Conservation (phyloP, 2,113 vertebrate genomes). For the Clarias batrachus region DNA sequence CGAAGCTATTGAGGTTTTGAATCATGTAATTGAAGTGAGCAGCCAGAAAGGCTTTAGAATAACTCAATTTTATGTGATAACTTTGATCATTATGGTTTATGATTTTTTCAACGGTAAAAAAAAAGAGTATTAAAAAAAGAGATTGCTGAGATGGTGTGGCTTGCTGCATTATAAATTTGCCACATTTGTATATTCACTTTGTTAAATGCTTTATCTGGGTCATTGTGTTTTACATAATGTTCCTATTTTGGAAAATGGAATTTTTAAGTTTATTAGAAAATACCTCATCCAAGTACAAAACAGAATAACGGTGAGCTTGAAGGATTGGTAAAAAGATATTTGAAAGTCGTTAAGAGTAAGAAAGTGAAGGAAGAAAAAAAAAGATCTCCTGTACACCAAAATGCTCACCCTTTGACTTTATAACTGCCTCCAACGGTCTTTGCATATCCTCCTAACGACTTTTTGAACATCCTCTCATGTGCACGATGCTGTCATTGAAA, state of each 20-base stretch:
- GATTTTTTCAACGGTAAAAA: neutral
- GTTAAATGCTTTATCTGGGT: neutral
- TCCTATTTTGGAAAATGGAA: neutral
- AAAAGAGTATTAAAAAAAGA: neutral
- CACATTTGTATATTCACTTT: neutral
- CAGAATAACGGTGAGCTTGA: neutral
- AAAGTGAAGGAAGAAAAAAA: neutral
- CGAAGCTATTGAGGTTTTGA: neutral
- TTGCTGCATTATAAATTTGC: neutral
- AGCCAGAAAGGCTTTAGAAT: neutral
- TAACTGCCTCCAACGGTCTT: neutral
- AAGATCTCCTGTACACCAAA: neutral
- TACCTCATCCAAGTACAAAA: neutral
- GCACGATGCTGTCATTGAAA: neutral
- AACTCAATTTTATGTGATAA: neutral
- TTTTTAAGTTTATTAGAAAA: neutral
- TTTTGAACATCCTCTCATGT: neutral
- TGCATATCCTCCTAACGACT: neutral
- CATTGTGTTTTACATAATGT: neutral
- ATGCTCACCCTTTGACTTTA: neutral
- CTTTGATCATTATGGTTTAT: neutral
- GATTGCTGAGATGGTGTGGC: neutral
- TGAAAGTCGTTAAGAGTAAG: neutral
- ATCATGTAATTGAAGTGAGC: neutral
- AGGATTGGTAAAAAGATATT: neutral